Evolutionary conservation across 2,797 vertebrate genomes (phyloP), one percentile per base, ranked within the genome.

Genomic region (Emys orbicularis): DNA sequence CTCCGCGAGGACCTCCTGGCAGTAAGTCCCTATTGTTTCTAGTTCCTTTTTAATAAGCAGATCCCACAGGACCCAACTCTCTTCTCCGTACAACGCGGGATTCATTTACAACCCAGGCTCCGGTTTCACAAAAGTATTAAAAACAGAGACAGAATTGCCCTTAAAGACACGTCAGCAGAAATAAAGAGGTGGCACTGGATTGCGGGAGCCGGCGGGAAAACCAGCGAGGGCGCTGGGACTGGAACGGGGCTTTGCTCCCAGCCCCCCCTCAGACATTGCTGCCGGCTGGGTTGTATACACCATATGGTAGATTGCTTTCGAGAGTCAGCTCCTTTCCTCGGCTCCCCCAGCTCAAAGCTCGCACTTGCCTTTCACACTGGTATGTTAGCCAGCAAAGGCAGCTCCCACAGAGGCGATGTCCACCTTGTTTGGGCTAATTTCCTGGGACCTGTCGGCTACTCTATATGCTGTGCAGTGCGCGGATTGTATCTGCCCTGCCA

Each of bases 61-160:
- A 18, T 56, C 79, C 79, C 13, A 0, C 5, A 1, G 65, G n/a
- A 77, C 1, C 25, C 3, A 2, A 1, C 13, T 19, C 3, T n/a
- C 47, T n/a, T 0, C 15, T 52, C 56, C 52, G 6, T 23, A 12
- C n/a, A 9, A 4, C 15, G 8, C 16, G 34, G 65, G n/a, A 41
- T 37, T 31, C n/a, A 5, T 23, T 41, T 72, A 21, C 83, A 5
- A n/a, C 3, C 0, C 37, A 2, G 0, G 82, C 90, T 49, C 86
- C 0, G 0, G 74, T 57, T 74, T 25, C 1, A 0, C 82, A 37
- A 12, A 37, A 41, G 65, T 37, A 72, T 72, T 72, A 41, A 41
- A 72, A 23, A 21, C 82, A 29, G 84, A 76, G 84, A 57, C 44
- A 57, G 13, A 27, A 52, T 23, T 50, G 5, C 52, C 76, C 1